Percentiles rank a stretch among this genome's conserved stretches.
phyloP scores from a whole-genome alignment of 2,888 invertebrate species.

The Aporophyla lueneburgensis region DNA sequence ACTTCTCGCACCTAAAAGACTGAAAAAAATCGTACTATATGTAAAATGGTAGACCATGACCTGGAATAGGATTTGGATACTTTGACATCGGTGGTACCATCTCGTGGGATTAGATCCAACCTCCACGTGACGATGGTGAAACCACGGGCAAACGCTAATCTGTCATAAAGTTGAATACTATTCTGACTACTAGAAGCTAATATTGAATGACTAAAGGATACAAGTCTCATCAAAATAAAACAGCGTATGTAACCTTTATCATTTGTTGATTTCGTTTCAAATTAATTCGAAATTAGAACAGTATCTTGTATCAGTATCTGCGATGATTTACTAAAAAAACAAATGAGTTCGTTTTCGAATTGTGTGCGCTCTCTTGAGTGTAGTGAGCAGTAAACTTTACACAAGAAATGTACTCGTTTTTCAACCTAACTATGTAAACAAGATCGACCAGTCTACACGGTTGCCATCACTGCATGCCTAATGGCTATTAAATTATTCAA shows the following conservation, averaged over 20 bases:
- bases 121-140: too few relatives aligned
- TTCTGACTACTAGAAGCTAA: neutral
- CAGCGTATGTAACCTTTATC: too few relatives aligned
- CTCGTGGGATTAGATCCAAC: too few relatives aligned
- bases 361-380: neutral
- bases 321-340: too few relatives aligned
- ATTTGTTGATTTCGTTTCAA: too few relatives aligned
- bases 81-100: neutral
- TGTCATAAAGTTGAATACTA: neutral
- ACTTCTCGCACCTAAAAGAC: neutral
- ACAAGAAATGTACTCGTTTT: too few relatives aligned
- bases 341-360: neutral
- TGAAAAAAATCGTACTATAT: neutral
- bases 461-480: neutral
- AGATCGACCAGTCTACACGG: neutral
- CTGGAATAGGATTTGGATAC: neutral
- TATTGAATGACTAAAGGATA: neutral
- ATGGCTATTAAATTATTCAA: slow-evolving; percentile 13
- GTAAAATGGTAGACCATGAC: neutral
- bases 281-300: neutral
- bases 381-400: neutral
- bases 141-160: too few relatives aligned
- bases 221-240: too few relatives aligned
- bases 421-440: neutral
- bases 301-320: too few relatives aligned